Conservation (phyloP, 1,140 invertebrate species). For the Lepidurus arcticus region DNA sequence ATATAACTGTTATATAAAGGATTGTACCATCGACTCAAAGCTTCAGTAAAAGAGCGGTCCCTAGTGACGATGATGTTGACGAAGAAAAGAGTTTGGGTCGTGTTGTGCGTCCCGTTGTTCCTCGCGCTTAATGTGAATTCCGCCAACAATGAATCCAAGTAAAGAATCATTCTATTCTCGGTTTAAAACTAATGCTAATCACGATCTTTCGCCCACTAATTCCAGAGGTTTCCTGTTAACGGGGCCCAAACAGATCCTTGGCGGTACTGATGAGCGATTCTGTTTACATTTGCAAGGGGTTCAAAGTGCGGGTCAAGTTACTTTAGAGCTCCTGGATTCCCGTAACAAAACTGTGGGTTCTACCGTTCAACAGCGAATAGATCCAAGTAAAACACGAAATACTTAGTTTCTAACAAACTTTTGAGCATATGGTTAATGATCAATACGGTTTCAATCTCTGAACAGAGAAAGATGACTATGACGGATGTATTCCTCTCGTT, state of each 20-base stretch:
- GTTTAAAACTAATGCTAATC: too few species aligned
- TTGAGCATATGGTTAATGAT: neutral
- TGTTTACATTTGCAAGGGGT: constrained; percentile 46
- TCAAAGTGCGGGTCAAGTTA: constrained; percentile 45
- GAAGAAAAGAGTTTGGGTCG: too few species aligned
- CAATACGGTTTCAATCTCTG: neutral
- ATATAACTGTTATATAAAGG: too few species aligned
- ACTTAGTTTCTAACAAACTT: neutral
- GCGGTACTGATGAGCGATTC: constrained; percentile 43
- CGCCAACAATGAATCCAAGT: too few species aligned
- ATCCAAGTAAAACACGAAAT: neutral
- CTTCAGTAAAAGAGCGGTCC: too few species aligned
- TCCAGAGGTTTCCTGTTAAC: constrained; percentile 47
- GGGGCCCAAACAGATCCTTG: constrained; percentile 45
- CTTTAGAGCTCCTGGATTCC: constrained; percentile 41
- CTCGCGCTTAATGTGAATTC: too few species aligned
- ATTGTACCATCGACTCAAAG: too few species aligned
- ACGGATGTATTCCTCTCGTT: neutral
- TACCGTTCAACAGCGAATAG: constrained; percentile 1
- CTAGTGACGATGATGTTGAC: too few species aligned
- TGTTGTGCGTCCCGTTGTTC: too few species aligned
- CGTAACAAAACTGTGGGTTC: neutral
- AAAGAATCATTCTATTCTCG: too few species aligned
- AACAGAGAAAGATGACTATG: neutral
- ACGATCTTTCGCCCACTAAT: too few species aligned